Evolutionary conservation across 2,888 invertebrate species (phyloP), one percentile per base, ranked within the genome.

Genomic region (Raillietiella orientalis): DNA sequence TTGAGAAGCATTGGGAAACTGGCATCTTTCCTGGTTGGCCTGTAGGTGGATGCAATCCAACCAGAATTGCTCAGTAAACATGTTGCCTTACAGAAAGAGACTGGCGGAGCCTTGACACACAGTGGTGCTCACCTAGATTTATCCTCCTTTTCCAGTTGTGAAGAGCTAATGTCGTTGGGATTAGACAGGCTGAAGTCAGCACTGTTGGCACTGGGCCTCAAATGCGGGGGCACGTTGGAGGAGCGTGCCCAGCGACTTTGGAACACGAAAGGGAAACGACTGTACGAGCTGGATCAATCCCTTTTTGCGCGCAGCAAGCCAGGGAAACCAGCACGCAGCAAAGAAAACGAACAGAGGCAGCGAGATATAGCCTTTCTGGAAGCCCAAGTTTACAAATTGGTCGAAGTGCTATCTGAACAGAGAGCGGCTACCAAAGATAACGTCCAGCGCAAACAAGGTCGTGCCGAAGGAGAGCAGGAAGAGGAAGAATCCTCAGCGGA

Each of bases 201-300:
- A 1, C 50, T 93, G 9, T 72, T 90, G 66, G 93, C 93, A 4
- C 52, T 96, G 11, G 82, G 84, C 0, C 53, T 99, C 2, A 99
- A 99, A 48, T 96, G 96, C 50, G 96, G 96, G 29, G 96, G 90
- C 2, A 93, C 93, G 4, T 50, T 96, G 26, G 87, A 93, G 50
- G 90, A 99, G 49, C 57, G 96, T 37, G 96, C 96, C 2, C 79
- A 90, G 43, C 59, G 96, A 33, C 53, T 99, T 32, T 96, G 87
- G 44, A 69, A 70, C 31, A 93, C 84, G 0, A 96, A 96, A 49
- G 90, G 90, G 0, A 54, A 54, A 36, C 44, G 42, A 21, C 65
- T 82, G 41, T 75, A 70, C 26, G 74, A 84, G 6, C 47, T 93
- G 23, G 87, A 90, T 46, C 74, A 79, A 15, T 64, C 72, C 11